Base-by-base conservation (phyloP, 2,797 vertebrate genomes). In the Rhinoraja longicauda region DNA sequence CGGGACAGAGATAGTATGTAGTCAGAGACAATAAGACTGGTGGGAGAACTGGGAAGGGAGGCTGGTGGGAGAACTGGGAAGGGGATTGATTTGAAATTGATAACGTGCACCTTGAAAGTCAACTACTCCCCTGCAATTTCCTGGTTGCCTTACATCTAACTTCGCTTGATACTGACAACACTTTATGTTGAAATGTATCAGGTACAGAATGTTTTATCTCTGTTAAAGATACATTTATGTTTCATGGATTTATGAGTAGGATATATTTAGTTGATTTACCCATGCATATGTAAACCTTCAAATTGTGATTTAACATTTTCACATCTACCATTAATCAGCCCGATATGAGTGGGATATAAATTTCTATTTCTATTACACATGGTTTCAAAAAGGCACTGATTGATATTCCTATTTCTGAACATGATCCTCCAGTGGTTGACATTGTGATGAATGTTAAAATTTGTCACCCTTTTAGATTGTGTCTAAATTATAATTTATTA, bases 261-360 rank as follows among this genome's bases (percentile, higher is more conserved):
- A 86, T 86, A 62, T 62, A n/a, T 86, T 62, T 59, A 86, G 8
- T 62, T 86, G 82, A 86, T 86, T 57, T 10, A 45, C 81, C 57
- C 0, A 53, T n/a, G 1, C 70, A 3, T 10, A 72, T 91, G 36
- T 72, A 91, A 91, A 24, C 17, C 17, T 36, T 91, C 67, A 72
- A 91, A 12, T 70, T 91, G 36, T 72, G 67, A 91, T 91, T 91
- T 39, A 73, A 72, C 36, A 91, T 91, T 39, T 91, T 72, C 24
- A 32, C 45, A 70, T 72, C 64, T 45, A 26, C 7, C 32, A 91
- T 45, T 72, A 45, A 91, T 91, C 32, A 17, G 1, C 90, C 36
- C 6, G 21, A 62, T 72, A 53, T 45, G 36, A 32, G n/a, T 91
- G 39, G 64, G 45, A 91, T 32, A 36, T 36, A 36, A 1, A 36